Base-by-base conservation (phyloP, 2,797 vertebrate genomes). In the Scomberomorus guttatus region DNA sequence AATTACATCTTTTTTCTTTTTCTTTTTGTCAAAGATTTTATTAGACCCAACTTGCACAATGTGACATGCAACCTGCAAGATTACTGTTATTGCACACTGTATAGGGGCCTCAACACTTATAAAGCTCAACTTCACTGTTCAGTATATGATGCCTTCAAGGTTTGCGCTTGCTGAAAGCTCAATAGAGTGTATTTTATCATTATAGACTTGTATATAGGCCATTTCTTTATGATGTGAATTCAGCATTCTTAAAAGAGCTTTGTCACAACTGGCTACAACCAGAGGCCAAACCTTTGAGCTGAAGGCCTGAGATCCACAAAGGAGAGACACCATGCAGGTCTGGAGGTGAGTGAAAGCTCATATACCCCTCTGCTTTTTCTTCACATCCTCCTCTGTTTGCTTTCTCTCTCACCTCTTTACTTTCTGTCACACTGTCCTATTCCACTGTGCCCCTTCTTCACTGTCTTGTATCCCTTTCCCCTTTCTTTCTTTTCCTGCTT, bases 401-500 rank as follows among this genome's bases (percentile, higher is more conserved):
- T 52, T 75, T 55, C 25, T 64, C 25, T 71, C 11, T 71, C 20
- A 22, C 70, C 46, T 67, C 64, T 64, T 18, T 14, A 17, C 72
- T 42, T 25, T 17, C 46, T 25, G 14, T 46, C 48, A 54, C 56
- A n/a, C 54, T 72, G 68, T 74, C 62, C 77, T 66, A n/a, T 57
- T 46, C 52, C 34, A 25, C 27, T 34, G 29, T 11, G 3, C 14
- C 8, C 13, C 69, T 18, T 22, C 4, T 56, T 55, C 67, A 51
- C 69, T 73, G 48, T 50, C 37, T 75, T 75, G 72, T 79, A 73
- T 69, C 50, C 58, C 77, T 64, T 68, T 25, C 52, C 65, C 46
- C 24, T 55, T 54, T 56, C 58, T 72, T 69, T 75, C 42, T 67
- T 70, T 55, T 51, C 57, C 69, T 51, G 20, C 42, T 48, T 78